These are phyloP conservation scores for Collichthys lucidus DNA, from an alignment of 2,113 vertebrate species.

Conservation along the genomic window DNA sequence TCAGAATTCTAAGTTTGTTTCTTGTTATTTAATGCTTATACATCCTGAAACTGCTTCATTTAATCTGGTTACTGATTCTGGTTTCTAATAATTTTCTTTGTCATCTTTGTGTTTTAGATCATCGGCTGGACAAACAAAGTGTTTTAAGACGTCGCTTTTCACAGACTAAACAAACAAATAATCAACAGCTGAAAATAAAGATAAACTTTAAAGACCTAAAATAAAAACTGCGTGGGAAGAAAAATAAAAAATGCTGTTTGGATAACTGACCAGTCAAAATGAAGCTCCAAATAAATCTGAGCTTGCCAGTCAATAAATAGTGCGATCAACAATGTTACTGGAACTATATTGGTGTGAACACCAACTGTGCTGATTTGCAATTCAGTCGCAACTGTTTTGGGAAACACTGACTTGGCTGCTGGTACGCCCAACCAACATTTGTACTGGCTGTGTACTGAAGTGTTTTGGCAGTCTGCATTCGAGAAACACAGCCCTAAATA, in stretches of 20 bases:
- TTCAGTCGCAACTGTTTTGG: slow-evolving; percentile 63
- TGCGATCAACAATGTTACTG: slow-evolving; percentile 53
- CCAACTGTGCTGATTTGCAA: slow-evolving; percentile 62
- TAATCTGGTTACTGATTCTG: neutral
- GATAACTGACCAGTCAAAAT: slow-evolving; percentile 4
- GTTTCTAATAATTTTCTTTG: neutral
- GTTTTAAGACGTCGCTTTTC: neutral
- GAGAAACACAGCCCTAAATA: slow-evolving; percentile 21
- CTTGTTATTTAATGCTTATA: neutral
- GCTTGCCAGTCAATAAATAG: slow-evolving; percentile 28
- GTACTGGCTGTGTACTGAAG: slow-evolving; percentile 40
- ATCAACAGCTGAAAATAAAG: neutral
- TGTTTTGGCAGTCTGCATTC: slow-evolving; percentile 52
- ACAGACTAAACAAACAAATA: neutral
- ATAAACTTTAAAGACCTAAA: neutral
- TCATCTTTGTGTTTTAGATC: neutral
- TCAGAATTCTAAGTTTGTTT: neutral
- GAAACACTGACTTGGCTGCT: slow-evolving; percentile 60
- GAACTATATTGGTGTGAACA: slow-evolving; percentile 57
- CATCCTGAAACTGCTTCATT: no score
- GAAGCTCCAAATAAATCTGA: slow-evolving; percentile 30
- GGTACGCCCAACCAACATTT: slow-evolving; percentile 39
- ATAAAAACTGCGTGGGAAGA: neutral
- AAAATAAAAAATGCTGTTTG: neutral
- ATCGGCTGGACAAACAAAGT: neutral